Percentiles rank a stretch among this genome's conserved stretches.
Evolutionary conservation across 2,113 vertebrate genomes (phyloP).

Genomic region (Tor tambroides): DNA sequence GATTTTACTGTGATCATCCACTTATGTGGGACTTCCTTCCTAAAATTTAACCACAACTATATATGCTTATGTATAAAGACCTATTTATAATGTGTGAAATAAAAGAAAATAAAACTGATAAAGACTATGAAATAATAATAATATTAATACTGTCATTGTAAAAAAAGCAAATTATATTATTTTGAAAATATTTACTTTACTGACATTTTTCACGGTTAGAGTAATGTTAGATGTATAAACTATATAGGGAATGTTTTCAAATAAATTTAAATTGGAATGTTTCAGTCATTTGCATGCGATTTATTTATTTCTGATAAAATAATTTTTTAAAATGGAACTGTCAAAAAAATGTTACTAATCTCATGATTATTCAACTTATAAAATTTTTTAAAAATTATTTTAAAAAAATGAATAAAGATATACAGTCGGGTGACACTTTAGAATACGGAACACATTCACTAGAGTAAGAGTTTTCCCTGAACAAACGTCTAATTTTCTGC

Average conservation of each 20-base stretch:
- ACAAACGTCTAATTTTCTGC: no score
- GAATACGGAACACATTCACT: no score
- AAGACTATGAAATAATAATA: neutral
- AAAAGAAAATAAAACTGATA: neutral
- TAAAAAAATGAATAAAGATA: no score
- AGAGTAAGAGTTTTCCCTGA: no score
- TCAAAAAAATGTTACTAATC: neutral
- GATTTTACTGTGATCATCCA: neutral
- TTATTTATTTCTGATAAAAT: neutral
- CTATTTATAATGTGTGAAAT: neutral
- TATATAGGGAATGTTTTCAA: neutral
- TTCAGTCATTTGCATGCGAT: neutral
- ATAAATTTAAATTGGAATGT: neutral
- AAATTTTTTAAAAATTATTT: no score
- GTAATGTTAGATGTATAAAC: neutral
- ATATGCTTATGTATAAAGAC: neutral
- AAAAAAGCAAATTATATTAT: neutral
- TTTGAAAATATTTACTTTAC: neutral
- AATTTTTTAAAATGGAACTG: neutral
- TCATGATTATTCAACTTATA: neutral
- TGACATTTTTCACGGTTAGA: neutral
- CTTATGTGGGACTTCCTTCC: neutral
- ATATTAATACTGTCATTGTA: neutral
- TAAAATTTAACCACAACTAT: neutral
- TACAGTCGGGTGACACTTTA: no score